Conservation (phyloP, 2,113 vertebrate species). For the Lamprotornis superbus region DNA sequence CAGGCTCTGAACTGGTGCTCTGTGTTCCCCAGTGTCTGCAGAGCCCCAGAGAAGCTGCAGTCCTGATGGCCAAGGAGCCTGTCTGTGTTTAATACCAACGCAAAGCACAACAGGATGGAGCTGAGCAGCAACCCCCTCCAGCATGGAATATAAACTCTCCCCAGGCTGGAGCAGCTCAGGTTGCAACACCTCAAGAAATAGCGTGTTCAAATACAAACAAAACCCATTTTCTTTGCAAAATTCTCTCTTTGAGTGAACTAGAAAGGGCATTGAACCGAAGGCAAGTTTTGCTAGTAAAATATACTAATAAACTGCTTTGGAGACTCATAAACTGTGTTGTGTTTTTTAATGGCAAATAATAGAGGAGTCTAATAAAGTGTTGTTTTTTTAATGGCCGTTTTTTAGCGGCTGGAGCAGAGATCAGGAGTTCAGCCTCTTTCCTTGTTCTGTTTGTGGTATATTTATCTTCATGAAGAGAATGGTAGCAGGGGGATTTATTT, state of each 20-base stretch:
- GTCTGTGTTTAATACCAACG: background rate
- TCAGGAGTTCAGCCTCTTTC: conserved; percentile 63
- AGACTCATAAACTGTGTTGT: conserved; percentile 15
- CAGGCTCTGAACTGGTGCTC: background rate
- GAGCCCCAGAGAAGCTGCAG: fast-evolving
- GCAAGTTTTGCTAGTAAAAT: conserved; percentile 55
- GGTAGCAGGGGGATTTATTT: conserved; percentile 69
- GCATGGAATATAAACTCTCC: background rate
- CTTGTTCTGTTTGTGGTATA: conserved; percentile 68
- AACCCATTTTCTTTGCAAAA: background rate
- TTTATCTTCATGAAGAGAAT: conserved; percentile 73
- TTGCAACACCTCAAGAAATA: background rate
- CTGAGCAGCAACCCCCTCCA: background rate
- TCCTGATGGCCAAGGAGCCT: background rate
- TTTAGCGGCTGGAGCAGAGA: conserved; percentile 46
- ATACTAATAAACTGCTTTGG: background rate
- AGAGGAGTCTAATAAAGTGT: conserved; percentile 26
- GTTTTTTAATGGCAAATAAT: conserved; percentile 54
- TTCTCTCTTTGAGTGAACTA: background rate
- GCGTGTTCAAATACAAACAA: background rate
- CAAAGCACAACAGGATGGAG: background rate
- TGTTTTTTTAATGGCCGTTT: conserved; percentile 71
- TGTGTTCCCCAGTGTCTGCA: background rate
- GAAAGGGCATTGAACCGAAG: background rate
- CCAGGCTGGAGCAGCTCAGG: background rate